Conservation (phyloP, 1,140 invertebrate genomes). For the Hylyphantes graminicola region DNA sequence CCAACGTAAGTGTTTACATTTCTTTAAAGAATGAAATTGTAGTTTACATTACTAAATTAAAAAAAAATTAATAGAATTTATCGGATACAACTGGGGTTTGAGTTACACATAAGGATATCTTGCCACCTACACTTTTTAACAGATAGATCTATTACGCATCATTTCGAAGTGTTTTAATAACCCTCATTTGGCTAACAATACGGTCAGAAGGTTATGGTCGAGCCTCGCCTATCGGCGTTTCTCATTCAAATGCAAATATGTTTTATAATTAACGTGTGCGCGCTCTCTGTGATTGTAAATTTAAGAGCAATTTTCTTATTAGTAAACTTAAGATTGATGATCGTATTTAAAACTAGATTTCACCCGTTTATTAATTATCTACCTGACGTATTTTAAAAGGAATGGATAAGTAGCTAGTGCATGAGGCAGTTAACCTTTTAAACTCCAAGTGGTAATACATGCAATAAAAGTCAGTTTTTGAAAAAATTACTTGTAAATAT, state of each 20-base stretch:
- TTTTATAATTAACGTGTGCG: constrained; percentile 1
- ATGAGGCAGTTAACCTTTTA: background rate
- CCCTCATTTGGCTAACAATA: constrained; percentile 12
- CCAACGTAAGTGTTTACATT: no score
- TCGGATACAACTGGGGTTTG: no score
- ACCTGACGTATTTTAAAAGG: background rate
- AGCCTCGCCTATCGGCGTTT: constrained; percentile 13
- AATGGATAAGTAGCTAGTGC: background rate
- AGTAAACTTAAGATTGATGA: background rate
- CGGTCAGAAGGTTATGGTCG: constrained; percentile 27
- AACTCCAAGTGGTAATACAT: no score
- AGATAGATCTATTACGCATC: no score
- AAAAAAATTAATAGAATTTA: no score
- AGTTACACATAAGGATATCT: no score
- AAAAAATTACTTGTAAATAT: no score
- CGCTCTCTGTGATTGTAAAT: background rate
- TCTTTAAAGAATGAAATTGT: no score
- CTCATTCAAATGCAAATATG: constrained; percentile 15
- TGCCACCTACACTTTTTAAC: no score
- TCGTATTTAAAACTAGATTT: background rate
- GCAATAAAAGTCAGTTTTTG: no score
- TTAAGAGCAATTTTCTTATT: constrained; percentile 1
- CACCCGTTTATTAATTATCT: background rate
- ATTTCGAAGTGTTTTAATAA: constrained; percentile 9
- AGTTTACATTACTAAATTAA: no score